A percentile compares a stretch with the other conserved stretches of the same genome.
phyloP scores from a whole-genome alignment of 2,797 vertebrate genomes.

The Agapornis canus region DNA sequence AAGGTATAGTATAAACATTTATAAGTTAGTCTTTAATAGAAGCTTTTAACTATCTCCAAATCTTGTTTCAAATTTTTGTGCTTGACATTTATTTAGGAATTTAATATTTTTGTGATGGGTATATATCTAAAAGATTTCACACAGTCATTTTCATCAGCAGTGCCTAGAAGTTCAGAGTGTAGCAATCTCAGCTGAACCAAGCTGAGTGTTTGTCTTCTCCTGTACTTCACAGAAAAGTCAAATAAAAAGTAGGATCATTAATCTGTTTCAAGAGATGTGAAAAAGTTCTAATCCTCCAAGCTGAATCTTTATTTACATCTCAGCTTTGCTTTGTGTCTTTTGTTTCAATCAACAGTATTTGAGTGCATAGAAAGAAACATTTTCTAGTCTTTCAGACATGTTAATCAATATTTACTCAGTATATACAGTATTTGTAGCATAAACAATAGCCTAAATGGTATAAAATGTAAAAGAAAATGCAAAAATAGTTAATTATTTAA shows the following conservation, averaged over 20 bases:
- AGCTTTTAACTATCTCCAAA: background rate
- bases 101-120: background rate
- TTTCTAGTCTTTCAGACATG: background rate
- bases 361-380: background rate
- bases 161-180: background rate
- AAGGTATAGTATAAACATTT: background rate
- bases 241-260: background rate
- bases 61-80: background rate
- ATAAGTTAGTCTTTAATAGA: background rate
- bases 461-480: background rate
- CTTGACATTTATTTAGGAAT: background rate
- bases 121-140: background rate
- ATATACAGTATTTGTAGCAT: background rate
- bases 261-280: background rate
- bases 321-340: background rate
- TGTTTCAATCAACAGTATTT: background rate
- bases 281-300: background rate
- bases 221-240: background rate
- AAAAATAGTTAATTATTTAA: background rate
- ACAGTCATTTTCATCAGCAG: background rate
- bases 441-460: background rate
- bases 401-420: background rate
- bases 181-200: background rate
- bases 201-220: background rate
- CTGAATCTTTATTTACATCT: background rate